Percentiles rank a stretch among this genome's conserved stretches.
Evolutionary conservation across 2,888 invertebrate genomes (phyloP).

Genomic region (Agonopterix subpropinquella): DNA sequence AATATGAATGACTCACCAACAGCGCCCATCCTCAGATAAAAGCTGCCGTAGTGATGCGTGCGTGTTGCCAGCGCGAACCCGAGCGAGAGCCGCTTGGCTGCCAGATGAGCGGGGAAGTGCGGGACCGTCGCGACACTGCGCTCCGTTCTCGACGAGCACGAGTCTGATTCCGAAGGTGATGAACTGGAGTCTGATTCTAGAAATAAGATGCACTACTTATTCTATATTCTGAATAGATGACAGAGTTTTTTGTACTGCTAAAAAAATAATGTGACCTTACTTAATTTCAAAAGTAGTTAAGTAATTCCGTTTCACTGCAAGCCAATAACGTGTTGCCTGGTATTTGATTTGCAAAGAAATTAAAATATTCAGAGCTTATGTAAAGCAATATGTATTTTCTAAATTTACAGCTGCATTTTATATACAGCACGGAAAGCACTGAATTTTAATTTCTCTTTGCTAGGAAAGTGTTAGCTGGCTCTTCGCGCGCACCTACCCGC

Average conservation of each 20-base stretch:
- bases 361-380: too few species aligned
- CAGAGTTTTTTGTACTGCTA: too few species aligned
- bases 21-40: constrained; percentile 94
- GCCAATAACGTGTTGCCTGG: too few species aligned
- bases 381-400: too few species aligned
- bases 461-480: constrained; percentile 17
- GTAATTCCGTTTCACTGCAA: too few species aligned
- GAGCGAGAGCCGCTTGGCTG: constrained; percentile 65
- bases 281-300: too few species aligned
- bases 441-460: background rate
- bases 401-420: too few species aligned
- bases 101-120: constrained; percentile 47
- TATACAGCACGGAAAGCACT: background rate
- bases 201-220: constrained; percentile 1
- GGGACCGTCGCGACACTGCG: constrained; percentile 68
- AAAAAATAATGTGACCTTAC: too few species aligned
- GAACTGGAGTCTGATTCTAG: constrained; percentile 58
- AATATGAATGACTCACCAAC: constrained; percentile 79
- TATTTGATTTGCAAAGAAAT: too few species aligned
- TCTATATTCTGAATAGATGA: background rate
- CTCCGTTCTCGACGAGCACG: constrained; percentile 73
- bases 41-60: constrained; percentile 91
- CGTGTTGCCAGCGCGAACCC: constrained; percentile 68
- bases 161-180: constrained; percentile 63
- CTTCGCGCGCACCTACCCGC: constrained; percentile 7